Conservation (phyloP, 2,113 vertebrate genomes). For the Cryptotis parvus region DNA sequence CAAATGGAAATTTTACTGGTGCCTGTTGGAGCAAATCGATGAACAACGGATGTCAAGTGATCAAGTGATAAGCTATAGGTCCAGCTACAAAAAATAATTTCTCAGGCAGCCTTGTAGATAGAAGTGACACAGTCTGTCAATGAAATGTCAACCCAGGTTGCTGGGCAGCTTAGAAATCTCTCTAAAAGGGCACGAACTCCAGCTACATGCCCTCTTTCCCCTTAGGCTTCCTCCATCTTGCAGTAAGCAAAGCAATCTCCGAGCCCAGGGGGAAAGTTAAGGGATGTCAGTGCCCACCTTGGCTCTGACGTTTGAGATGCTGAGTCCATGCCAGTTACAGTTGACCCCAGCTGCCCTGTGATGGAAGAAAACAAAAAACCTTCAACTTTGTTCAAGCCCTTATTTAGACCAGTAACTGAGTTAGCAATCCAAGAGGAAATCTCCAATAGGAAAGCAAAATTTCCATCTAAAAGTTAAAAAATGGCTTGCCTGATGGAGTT, state of each 20-base stretch:
- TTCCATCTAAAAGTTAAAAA: constrained; percentile 15
- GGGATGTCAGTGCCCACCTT: not conserved
- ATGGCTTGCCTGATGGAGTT: not conserved
- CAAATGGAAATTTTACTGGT: no score
- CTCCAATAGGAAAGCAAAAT: constrained; percentile 8
- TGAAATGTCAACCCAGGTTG: not conserved
- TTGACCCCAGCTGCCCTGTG: not conserved
- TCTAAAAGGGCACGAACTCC: not conserved
- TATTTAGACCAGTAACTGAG: not conserved
- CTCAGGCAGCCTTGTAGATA: not conserved
- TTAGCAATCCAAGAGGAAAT: not conserved
- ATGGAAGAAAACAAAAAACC: not conserved
- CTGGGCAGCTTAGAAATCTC: not conserved
- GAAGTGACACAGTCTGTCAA: not conserved
- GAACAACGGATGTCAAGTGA: no score
- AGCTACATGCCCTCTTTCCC: not conserved
- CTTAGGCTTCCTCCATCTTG: not conserved
- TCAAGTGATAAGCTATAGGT: not conserved
- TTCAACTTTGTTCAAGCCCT: not conserved
- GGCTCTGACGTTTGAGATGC: not conserved
- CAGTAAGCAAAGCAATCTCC: not conserved
- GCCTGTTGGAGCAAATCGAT: no score
- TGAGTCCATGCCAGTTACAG: not conserved
- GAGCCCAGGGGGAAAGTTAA: not conserved
- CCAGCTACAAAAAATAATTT: not conserved